Base-by-base conservation (phyloP, 2,797 vertebrate species). In the Hippopotamyrus pictus region DNA sequence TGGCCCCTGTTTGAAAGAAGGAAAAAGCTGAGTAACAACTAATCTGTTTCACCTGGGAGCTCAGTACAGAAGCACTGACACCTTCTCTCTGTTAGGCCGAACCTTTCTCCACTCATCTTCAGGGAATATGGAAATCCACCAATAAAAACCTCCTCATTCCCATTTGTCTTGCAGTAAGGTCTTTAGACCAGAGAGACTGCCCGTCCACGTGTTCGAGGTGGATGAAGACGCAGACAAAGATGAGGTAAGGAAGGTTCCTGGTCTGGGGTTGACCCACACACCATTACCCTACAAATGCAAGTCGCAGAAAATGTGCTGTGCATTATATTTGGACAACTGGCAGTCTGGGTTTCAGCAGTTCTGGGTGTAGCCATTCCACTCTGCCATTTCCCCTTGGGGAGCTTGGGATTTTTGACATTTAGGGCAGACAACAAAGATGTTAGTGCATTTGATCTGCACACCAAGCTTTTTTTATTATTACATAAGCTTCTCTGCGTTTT, bases 181-280 rank as follows among this genome's bases (percentile, higher is more conserved):
- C 88, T 89, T 92, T 89, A 97, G 97, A 92, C 94, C 96, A 0
- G 98, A 99, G 90, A 99, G 99, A 89, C 97, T 99, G 90, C 97
- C 97, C 0, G 93, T 96, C 92, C 99, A 99, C 87, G 94, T 99
- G 86, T 99, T 99, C 92, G 99, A 99, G 96, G 98, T 99, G 91
- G 99, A 99, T 89, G 98, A 99, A 96, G 99, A 99, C 88, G 97
- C 96, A 86, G 99, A 99, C 92, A 99, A 99, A 94, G 98, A 99
- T 1, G 99, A 99, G 97, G 99, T 98, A 89, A 94, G 92, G 51
- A 48, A 37, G 25, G 7, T 73, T 41, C 48, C 25, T 33, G 54
- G 54, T 76, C 29, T 46, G 37, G 59, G 33, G n/a, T 54, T 44
- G 17, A 37, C 22, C 51, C 76, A 12, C 33, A 59, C 33, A n/a